A percentile compares a stretch with the other conserved stretches of the same genome.
Conservation (phyloP, 2,113 vertebrate species). For the Ciconia boyciana region DNA sequence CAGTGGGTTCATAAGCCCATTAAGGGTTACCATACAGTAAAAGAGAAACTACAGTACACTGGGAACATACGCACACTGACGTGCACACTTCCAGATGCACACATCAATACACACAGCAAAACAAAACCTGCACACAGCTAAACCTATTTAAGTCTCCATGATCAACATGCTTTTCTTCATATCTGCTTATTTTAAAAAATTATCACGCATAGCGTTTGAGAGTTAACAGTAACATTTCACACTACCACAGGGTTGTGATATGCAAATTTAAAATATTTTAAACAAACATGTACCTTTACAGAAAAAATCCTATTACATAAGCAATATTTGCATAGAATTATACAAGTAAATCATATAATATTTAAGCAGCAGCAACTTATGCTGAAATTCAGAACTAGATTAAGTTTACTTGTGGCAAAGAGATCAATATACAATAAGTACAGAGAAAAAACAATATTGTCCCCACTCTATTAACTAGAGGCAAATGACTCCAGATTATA, state of each 20-base stretch:
- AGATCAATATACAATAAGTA: conserved; percentile 80
- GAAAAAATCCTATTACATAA: conserved; percentile 76
- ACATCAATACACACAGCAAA: conserved; percentile 14
- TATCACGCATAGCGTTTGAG: conserved; percentile 91
- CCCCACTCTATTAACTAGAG: conserved; percentile 69
- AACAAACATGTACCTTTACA: conserved; percentile 76
- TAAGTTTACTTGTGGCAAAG: conserved; percentile 86
- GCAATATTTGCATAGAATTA: conserved; percentile 96
- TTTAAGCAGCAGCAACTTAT: conserved; percentile 90
- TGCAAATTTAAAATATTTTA: conserved; percentile 82
- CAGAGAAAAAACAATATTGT: conserved; percentile 64
- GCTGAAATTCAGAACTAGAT: conserved; percentile 84
- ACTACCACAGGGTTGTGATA: conserved; percentile 98
- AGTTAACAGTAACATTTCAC: conserved; percentile 87
- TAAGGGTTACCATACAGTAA: neutral
- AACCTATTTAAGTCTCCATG: conserved; percentile 63
- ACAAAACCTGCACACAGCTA: conserved; percentile 62
- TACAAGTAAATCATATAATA: conserved; percentile 86
- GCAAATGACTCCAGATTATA: conserved; percentile 76
- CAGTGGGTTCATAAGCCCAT: neutral
- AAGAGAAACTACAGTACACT: conserved; percentile 29
- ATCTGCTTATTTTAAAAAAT: conserved; percentile 83
- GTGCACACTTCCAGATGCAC: neutral
- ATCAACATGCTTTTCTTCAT: conserved; percentile 82
- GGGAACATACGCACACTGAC: neutral